Evolutionary conservation across 2,888 invertebrate genomes (phyloP).

Genomic region (Ariolimax columbianus): DNA sequence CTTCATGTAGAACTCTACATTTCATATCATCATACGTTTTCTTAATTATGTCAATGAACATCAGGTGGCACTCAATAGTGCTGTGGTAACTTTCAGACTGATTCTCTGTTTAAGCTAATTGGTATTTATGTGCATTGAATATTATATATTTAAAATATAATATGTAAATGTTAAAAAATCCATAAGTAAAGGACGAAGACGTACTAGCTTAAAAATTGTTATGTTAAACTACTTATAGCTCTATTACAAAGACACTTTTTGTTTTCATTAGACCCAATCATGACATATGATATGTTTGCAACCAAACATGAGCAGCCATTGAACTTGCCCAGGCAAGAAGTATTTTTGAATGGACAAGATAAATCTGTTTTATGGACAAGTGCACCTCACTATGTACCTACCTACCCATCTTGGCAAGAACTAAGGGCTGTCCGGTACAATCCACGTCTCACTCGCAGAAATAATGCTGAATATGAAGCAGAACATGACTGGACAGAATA

Average conservation of each 20-base stretch:
- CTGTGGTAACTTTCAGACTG: no score
- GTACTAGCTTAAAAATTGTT: background rate
- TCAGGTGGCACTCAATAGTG: no score
- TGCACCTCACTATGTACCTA: constrained; percentile 67
- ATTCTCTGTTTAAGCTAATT: no score
- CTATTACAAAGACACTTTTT: background rate
- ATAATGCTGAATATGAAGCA: constrained; percentile 68
- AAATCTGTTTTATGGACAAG: constrained; percentile 68
- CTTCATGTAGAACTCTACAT: no score
- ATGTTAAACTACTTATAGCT: background rate
- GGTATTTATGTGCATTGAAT: background rate
- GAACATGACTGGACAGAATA: constrained; percentile 71
- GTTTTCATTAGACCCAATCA: background rate
- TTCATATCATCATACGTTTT: no score
- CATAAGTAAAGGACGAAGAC: background rate
- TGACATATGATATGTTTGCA: constrained; percentile 30
- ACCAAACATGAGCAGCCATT: constrained; percentile 41
- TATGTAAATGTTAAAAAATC: background rate
- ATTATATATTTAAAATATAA: background rate
- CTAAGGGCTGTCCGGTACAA: constrained; percentile 65
- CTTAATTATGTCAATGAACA: no score
- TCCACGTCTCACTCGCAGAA: constrained; percentile 65
- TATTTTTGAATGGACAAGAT: constrained; percentile 65
- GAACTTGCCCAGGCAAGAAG: constrained; percentile 41
- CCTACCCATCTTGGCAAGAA: constrained; percentile 66